Percentiles rank a stretch among this genome's conserved stretches.
Evolutionary conservation across 2,113 vertebrate species (phyloP).

Genomic region (Pyrgilauda ruficollis): DNA sequence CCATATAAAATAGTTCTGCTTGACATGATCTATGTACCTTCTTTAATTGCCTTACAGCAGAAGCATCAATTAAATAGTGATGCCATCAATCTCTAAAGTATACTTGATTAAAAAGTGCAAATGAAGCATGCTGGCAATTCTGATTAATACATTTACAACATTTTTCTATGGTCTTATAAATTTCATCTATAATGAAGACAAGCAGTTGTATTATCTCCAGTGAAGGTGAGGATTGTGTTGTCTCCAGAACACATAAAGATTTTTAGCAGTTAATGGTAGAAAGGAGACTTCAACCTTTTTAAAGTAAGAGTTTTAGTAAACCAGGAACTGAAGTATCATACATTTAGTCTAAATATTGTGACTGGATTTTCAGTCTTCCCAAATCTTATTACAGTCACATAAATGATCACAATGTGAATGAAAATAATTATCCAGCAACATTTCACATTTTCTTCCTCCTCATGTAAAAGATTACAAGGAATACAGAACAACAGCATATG

Average conservation of each 20-base stretch:
- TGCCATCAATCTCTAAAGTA: constrained; percentile 50
- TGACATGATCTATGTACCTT: constrained; percentile 40
- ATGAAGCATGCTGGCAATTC: constrained; percentile 9
- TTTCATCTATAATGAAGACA: constrained; percentile 18
- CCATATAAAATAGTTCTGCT: neutral
- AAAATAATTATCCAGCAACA: neutral
- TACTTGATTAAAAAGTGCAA: constrained; percentile 43
- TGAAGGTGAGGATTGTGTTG: neutral
- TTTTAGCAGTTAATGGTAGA: neutral
- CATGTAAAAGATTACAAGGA: neutral
- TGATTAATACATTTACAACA: constrained; percentile 35
- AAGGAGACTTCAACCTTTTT: neutral
- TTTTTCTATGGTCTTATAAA: constrained; percentile 8
- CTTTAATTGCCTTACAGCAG: constrained; percentile 37
- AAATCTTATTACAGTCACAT: neutral
- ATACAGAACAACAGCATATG: neutral
- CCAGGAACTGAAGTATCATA: neutral
- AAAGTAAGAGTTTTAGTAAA: neutral
- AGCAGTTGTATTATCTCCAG: neutral
- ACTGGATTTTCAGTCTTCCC: neutral
- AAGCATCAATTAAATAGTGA: constrained; percentile 22
- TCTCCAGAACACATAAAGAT: neutral
- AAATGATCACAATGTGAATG: neutral
- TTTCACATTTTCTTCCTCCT: neutral
- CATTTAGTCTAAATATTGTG: neutral